A percentile compares a stretch with the other conserved stretches of the same genome.
phyloP scores from a whole-genome alignment of 2,888 invertebrate genomes.

The Cheilosia urbana region DNA sequence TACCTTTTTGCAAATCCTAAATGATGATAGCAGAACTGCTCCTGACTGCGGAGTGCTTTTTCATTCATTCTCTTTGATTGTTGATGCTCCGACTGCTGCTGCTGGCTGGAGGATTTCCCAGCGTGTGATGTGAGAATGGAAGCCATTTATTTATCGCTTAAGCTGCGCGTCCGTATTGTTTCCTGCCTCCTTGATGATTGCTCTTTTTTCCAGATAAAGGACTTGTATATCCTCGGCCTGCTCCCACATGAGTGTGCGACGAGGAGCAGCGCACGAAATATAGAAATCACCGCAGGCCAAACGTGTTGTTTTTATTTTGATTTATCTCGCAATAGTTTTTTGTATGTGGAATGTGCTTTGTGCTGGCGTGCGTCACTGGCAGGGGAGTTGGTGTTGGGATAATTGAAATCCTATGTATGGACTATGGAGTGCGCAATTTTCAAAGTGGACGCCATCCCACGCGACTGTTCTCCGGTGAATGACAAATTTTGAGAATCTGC shows the following conservation, averaged over 20 bases:
- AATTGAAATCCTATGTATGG: conserved; percentile 63
- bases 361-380: conserved; percentile 3
- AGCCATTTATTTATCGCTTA: conserved; percentile 75
- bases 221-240: conserved; percentile 22
- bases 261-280: conserved; percentile 38
- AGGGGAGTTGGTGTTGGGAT: conserved; percentile 54
- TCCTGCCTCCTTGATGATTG: conserved; percentile 67
- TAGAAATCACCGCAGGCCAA: conserved; percentile 73
- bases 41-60: conserved; percentile 61
- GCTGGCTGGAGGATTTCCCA: conserved; percentile 41
- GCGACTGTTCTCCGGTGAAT: conserved; percentile 33
- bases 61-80: conserved; percentile 71
- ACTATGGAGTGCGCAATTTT: conserved; percentile 51
- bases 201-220: conserved; percentile 54
- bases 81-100: conserved; percentile 30
- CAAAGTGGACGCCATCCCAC: conserved; percentile 64
- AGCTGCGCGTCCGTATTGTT: conserved; percentile 68
- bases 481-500: conserved; percentile 53
- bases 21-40: conserved; percentile 64
- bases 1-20: conserved; percentile 50
- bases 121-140: conserved; percentile 66
- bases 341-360: conserved; percentile 40
- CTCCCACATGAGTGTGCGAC: conserved; percentile 21
- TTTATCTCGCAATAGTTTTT: conserved; percentile 65
- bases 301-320: conserved; percentile 74